Evolutionary conservation across 23 tunicate genomes (phyloP), one percentile per base, ranked within the genome.

Genomic region (Botrylloides violaceus): DNA sequence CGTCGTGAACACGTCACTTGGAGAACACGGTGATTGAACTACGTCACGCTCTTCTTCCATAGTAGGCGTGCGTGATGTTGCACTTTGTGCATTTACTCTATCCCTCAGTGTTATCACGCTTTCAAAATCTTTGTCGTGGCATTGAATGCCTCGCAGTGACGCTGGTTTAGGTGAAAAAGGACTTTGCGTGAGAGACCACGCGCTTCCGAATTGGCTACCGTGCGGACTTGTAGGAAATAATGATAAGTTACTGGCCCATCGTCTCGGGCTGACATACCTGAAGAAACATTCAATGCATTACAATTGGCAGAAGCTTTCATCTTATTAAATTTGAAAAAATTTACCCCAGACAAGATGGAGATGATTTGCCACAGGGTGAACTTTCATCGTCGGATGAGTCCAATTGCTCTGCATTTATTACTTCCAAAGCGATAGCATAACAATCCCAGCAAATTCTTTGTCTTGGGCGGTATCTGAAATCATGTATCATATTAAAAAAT

Each of bases 401-500:
- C 53, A 43, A 43, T 59, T 59, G 7, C 7, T 59, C 64, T 18
- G 64, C 9, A 22, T 59, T 59, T 26, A 59, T 59, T 6, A 59
- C 30, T 59, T 59, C 64, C 23, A 59, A 22, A 12, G 64, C 28
- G 7, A 59, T n/a, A 7, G 30, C 28, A 22, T 59, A 59, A 59
- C 64, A 59, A 6, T 59, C 64, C 64, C 64, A 59, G 30, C 64
- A 59, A 12, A 59, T 59, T 59, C 64, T 59, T 26, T 59, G 64
- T 23, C 29, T 23, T 59, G 23, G 30, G 28, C 30, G 64, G 30
- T 59, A 59, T n/a, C 64, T 59, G 27, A 59, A 26, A 59, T 6
- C 9, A 59, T 47, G n/a, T n/a, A n/a, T n/a, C n/a, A n/a, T n/a
- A n/a, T n/a, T n/a, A n/a, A n/a, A n/a, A n/a, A n/a, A n/a, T n/a